A percentile compares a stretch with the other conserved stretches of the same genome.
phyloP scores from a whole-genome alignment of 2,888 invertebrate species.

The Ceriagrion tenellum region DNA sequence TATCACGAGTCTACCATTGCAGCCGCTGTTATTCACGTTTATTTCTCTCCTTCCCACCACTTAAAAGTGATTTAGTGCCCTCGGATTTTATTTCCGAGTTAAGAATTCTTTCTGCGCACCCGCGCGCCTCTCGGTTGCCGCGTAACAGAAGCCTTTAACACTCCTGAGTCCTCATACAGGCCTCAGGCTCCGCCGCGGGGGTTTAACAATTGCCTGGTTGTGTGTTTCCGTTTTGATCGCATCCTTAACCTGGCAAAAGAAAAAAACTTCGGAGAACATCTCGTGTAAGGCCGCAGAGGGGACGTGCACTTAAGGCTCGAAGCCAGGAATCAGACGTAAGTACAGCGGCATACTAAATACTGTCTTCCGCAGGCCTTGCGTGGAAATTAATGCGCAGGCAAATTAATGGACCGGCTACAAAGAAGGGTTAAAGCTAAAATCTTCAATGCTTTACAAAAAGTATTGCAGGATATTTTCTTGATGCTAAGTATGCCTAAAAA shows the following conservation, averaged over 20 bases:
- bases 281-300: background rate
- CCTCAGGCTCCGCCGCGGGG: conserved; percentile 9
- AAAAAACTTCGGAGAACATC: background rate
- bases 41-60: conserved; percentile 10
- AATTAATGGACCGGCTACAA: background rate
- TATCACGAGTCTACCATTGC: background rate
- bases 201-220: background rate
- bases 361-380: background rate
- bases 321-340: background rate
- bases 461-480: background rate
- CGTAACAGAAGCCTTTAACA: conserved; percentile 17
- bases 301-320: background rate
- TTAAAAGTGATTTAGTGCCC: conserved; percentile 28
- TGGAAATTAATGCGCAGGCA: background rate
- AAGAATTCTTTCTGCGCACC: background rate
- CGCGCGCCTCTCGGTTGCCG: background rate
- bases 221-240: background rate
- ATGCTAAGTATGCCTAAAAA: background rate
- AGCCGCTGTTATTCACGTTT: conserved; percentile 15
- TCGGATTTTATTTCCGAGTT: conserved; percentile 1
- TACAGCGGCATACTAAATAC: background rate
- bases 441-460: background rate
- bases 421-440: background rate
- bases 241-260: background rate
- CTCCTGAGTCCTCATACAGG: background rate